Base-by-base conservation (phyloP, 2,888 invertebrate genomes). In the Meghimatium bilineatum region DNA sequence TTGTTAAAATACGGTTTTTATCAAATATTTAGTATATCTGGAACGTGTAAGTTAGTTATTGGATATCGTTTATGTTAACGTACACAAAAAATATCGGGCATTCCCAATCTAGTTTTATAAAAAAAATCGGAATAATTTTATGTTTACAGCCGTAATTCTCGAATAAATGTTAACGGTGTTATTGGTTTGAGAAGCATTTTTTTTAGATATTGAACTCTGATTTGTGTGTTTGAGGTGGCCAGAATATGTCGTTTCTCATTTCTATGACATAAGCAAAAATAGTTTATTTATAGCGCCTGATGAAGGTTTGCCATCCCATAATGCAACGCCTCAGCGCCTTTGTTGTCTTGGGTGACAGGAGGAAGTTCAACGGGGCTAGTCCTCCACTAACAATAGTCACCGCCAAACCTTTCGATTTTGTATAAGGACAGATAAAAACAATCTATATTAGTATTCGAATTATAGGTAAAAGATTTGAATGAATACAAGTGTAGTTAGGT, bases 311-410 rank as follows among this genome's bases (percentile, higher is more conserved):
- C n/a, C 79, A 60, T 79, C 83, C 83, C 83, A 83, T 66, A 83
- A 74, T 83, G 83, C 83, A 71, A n/a, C 52, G 72, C 38, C 23
- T 23, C 29, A 29, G 79, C 67, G 72, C 56, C 72, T 78, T 83
- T 83, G 83, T 83, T 83, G 83, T 83, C 79, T 79, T 83, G 79
- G 83, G 83, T 79, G 78, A 83, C 83, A 83, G 32, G 69, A 78
- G 78, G 83, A 83, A 83, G 83, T 72, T 36, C 63, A 56, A 56
- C 56, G 56, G 56, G 56, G 78, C 29, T n/a, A 56, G 80, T 56
- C 69, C 38, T 32, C 60, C 69, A 26, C 52, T 80, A 26, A 38
- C 36, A 71, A 29, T 32, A 80, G 29, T 20, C 1, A 80, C 34
- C 60, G 52, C n/a, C 38, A 38, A 60, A n/a, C 38, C 29, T 63